A percentile compares a stretch with the other conserved stretches of the same genome.
Conservation (phyloP, 2,888 invertebrate genomes). For the Caenorhabditis sulstoni region DNA sequence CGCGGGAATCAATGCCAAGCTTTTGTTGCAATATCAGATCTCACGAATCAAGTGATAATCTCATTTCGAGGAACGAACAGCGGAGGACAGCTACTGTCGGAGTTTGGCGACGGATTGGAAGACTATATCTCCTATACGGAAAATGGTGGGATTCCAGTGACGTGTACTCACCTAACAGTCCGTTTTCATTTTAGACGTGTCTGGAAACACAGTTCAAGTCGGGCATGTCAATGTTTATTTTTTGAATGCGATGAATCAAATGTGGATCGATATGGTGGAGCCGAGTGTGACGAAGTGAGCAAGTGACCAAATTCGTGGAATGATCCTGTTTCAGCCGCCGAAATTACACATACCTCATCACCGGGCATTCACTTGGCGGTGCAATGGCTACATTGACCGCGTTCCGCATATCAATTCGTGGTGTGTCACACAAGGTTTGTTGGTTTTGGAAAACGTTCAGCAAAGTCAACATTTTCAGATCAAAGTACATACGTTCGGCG, state of each 20-base stretch:
- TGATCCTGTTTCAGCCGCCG: constrained; percentile 45
- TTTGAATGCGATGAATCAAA: constrained; percentile 61
- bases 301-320: too few species aligned
- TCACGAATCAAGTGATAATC: constrained; percentile 57
- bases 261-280: constrained; percentile 66
- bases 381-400: constrained; percentile 67
- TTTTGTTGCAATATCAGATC: constrained; percentile 59
- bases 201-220: constrained; percentile 40
- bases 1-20: constrained; percentile 65
- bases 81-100: constrained; percentile 59
- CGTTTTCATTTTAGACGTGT: constrained; percentile 46
- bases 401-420: constrained; percentile 55
- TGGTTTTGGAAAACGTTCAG: not conserved
- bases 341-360: constrained; percentile 58
- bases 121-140: constrained; percentile 61
- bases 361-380: constrained; percentile 68
- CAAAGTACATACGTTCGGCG: constrained; percentile 65
- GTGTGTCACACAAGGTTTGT: constrained; percentile 40
- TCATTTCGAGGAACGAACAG: constrained; percentile 66
- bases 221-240: constrained; percentile 67
- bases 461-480: constrained; percentile 35
- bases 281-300: constrained; percentile 44
- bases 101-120: constrained; percentile 60
- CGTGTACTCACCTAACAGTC: too few species aligned
- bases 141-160: constrained; percentile 58